Conservation (phyloP, 1,140 invertebrate genomes). For the Papilio machaon region DNA sequence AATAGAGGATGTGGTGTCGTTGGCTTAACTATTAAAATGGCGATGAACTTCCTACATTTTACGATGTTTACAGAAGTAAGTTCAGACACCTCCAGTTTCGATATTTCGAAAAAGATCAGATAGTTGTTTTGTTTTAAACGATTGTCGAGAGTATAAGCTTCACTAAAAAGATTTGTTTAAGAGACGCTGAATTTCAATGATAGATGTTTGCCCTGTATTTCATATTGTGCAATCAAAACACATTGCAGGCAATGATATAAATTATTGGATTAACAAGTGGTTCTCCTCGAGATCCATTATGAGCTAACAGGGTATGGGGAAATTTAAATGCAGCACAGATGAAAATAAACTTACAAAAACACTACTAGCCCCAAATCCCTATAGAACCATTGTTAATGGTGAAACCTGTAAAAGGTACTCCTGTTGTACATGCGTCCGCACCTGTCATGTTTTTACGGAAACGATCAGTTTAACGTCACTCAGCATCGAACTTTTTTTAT, state of each 20-base stretch:
- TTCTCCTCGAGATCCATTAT: not conserved
- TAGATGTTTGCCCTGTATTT: slow-evolving; percentile 4
- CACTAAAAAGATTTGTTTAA: not conserved
- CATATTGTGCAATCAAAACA: slow-evolving; percentile 1
- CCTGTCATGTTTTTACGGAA: slow-evolving; percentile 33
- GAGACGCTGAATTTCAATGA: not conserved
- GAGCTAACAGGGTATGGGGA: not conserved
- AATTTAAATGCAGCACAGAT: not conserved
- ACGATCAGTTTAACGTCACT: slow-evolving; percentile 53
- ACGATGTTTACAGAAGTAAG: slow-evolving; percentile 10
- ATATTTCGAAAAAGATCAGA: not conserved
- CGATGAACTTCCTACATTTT: slow-evolving; percentile 18
- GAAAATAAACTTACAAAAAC: not conserved
- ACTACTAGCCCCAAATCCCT: not conserved
- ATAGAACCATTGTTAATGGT: not conserved
- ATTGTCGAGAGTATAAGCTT: not conserved
- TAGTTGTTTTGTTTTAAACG: not conserved
- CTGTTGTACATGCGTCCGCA: slow-evolving; percentile 4
- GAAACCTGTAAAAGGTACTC: slow-evolving; percentile 1
- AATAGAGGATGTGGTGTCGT: not conserved
- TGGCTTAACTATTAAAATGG: slow-evolving; percentile 14
- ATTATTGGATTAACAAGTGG: slow-evolving; percentile 21
- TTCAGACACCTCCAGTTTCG: slow-evolving; percentile 11
- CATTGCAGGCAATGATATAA: not conserved
- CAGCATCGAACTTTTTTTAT: slow-evolving; percentile 51